A percentile compares a stretch with the other conserved stretches of the same genome.
Conservation (phyloP, 1,140 invertebrate genomes). For the Drosophila albomicans region DNA sequence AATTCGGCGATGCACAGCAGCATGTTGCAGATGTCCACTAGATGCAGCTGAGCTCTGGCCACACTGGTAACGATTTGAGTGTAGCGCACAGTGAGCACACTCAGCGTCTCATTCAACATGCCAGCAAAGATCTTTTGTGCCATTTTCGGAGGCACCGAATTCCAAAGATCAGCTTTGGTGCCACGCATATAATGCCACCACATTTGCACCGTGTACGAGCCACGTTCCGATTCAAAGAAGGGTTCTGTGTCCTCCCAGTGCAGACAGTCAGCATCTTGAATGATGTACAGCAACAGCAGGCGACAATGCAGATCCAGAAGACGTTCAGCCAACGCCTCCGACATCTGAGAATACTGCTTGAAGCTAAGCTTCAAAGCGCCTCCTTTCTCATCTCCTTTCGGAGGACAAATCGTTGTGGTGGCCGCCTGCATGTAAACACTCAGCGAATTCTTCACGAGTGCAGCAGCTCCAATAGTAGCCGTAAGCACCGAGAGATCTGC, state of each 20-base stretch:
- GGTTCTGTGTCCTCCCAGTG: constrained; percentile 88
- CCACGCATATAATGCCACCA: constrained; percentile 95
- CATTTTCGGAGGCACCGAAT: constrained; percentile 92
- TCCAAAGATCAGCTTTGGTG: constrained; percentile 91
- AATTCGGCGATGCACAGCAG: constrained; percentile 90
- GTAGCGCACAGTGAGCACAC: constrained; percentile 90
- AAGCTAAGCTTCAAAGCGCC: constrained; percentile 86
- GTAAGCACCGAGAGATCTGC: constrained; percentile 92
- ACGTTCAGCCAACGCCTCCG: constrained; percentile 91
- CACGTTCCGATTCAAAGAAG: constrained; percentile 89
- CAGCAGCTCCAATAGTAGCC: constrained; percentile 91
- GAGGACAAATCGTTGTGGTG: constrained; percentile 78
- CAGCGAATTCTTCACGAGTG: constrained; percentile 90
- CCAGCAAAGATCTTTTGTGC: constrained; percentile 91
- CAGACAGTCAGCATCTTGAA: constrained; percentile 91
- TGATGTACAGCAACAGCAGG: constrained; percentile 90
- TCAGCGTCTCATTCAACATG: constrained; percentile 92
- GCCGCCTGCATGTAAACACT: constrained; percentile 88
- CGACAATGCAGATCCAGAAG: constrained; percentile 91
- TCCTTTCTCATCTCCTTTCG: constrained; percentile 83
- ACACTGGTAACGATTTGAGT: constrained; percentile 88
- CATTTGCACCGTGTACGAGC: constrained; percentile 92
- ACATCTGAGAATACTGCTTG: constrained; percentile 91
- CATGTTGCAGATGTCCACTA: constrained; percentile 91
- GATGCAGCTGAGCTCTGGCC: constrained; percentile 87